Evolutionary conservation across 2,797 vertebrate species (phyloP).

Genomic region (Brotula barbata): DNA sequence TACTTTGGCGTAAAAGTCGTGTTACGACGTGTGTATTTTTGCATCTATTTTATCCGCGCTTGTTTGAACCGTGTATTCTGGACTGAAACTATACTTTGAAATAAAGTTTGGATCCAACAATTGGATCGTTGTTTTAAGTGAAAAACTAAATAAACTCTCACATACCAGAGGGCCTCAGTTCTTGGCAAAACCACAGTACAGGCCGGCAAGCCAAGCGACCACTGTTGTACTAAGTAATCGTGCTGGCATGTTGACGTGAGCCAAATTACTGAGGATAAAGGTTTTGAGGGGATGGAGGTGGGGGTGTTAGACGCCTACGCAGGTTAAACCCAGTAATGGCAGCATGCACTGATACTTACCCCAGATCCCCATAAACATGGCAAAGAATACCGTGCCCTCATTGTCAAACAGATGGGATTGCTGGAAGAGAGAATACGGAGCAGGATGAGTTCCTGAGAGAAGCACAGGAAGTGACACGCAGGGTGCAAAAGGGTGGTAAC

Average conservation of each 20-base stretch:
- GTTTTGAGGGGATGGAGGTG: too few species aligned
- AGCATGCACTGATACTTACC: constrained; percentile 82
- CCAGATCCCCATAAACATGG: constrained; percentile 99
- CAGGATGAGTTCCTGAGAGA: constrained; percentile 25
- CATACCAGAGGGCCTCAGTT: background rate
- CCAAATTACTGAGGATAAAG: constrained; percentile 14
- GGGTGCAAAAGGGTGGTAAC: constrained; percentile 27
- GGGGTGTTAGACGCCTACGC: constrained; percentile 6
- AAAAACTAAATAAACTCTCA: too few species aligned
- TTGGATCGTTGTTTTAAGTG: too few species aligned
- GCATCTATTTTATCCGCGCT: too few species aligned
- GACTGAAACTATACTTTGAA: too few species aligned
- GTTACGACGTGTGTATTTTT: too few species aligned
- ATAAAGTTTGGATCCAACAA: too few species aligned
- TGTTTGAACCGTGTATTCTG: too few species aligned
- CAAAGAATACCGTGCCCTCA: constrained; percentile 94
- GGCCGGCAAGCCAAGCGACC: constrained; percentile 1
- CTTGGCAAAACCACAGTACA: constrained; percentile 15
- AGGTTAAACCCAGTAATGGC: constrained; percentile 30
- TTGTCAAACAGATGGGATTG: constrained; percentile 97
- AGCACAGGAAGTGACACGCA: constrained; percentile 31
- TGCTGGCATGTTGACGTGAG: constrained; percentile 31
- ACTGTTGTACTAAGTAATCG: constrained; percentile 29
- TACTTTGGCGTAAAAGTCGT: too few species aligned
- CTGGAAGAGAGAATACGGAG: constrained; percentile 73